A percentile compares a stretch with the other conserved stretches of the same genome.
These are phyloP conservation scores for Phenganax marumi DNA, from an alignment of 92 coral and sea anemone genomes.

Conservation along the genomic window DNA sequence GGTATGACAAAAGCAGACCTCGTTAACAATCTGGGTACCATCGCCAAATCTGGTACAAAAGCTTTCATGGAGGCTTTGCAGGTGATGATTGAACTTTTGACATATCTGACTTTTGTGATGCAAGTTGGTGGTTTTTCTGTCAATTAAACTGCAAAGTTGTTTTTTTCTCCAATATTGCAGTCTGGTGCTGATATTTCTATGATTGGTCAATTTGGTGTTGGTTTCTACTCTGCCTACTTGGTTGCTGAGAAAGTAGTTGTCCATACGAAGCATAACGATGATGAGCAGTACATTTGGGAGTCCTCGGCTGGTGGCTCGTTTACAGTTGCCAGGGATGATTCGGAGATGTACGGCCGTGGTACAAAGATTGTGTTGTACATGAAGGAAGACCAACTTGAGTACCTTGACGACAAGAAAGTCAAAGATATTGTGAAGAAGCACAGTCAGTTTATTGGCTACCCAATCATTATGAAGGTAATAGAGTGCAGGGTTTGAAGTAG, in stretches of 20 bases:
- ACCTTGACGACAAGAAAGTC: constrained; percentile 80
- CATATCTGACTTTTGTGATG: neutral
- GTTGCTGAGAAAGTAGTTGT: constrained; percentile 92
- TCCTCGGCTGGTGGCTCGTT: constrained; percentile 99
- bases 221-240: constrained; percentile 96
- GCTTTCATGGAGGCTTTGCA: constrained; percentile 96
- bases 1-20: constrained; percentile 99
- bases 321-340: constrained; percentile 80
- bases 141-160: neutral
- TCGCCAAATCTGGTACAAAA: constrained; percentile 98
- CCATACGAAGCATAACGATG: constrained; percentile 93
- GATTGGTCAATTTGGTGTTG: constrained; percentile 99
- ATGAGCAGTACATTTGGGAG: constrained; percentile 96
- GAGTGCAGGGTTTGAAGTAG: neutral
- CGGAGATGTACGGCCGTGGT: constrained; percentile 84
- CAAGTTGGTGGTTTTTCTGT: neutral
- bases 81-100: constrained; percentile 47
- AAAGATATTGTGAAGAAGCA: constrained; percentile 94
- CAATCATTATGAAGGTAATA: constrained; percentile 77
- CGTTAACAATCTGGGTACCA: constrained; percentile 92
- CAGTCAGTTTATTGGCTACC: constrained; percentile 99
- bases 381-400: constrained; percentile 88
- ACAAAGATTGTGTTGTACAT: constrained; percentile 81
- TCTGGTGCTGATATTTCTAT: constrained; percentile 99
- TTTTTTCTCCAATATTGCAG: constrained; percentile 32